Conservation (phyloP, 2,113 vertebrate genomes). For the Psophia crepitans region DNA sequence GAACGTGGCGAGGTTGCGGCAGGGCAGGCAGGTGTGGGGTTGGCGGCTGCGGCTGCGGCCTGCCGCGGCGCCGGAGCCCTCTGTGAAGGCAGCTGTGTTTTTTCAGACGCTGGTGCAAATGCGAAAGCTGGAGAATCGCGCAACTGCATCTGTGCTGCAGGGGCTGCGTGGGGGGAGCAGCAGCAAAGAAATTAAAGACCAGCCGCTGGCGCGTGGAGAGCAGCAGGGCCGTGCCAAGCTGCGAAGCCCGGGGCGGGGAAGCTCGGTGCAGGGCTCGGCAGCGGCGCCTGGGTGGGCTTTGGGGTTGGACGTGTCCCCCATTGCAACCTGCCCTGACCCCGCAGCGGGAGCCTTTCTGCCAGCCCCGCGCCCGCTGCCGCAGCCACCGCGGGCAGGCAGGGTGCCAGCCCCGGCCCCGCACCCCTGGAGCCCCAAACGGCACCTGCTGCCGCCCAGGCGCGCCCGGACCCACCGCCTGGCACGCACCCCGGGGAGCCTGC, state of each 20-base stretch:
- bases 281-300: fast-evolving
- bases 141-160: neutral
- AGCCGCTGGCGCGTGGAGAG: fast-evolving
- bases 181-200: fast-evolving
- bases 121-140: fast-evolving
- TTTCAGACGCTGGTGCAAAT: fast-evolving
- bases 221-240: fast-evolving
- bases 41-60: fast-evolving
- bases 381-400: fast-evolving
- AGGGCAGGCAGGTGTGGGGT: neutral
- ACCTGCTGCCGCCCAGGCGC: neutral
- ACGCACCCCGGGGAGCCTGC: fast-evolving
- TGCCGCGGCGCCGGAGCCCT: fast-evolving
- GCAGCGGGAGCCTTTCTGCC: neutral
- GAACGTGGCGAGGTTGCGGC: fast-evolving
- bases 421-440: neutral
- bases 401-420: fast-evolving
- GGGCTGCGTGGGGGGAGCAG: fast-evolving
- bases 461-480: fast-evolving
- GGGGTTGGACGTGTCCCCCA: fast-evolving
- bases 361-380: fast-evolving
- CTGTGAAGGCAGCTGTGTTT: neutral
- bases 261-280: fast-evolving
- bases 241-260: fast-evolving
- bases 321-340: neutral